These are phyloP conservation scores for Tetramorium simillimum DNA, from an alignment of 1,140 invertebrate species.

Conservation along the genomic window DNA sequence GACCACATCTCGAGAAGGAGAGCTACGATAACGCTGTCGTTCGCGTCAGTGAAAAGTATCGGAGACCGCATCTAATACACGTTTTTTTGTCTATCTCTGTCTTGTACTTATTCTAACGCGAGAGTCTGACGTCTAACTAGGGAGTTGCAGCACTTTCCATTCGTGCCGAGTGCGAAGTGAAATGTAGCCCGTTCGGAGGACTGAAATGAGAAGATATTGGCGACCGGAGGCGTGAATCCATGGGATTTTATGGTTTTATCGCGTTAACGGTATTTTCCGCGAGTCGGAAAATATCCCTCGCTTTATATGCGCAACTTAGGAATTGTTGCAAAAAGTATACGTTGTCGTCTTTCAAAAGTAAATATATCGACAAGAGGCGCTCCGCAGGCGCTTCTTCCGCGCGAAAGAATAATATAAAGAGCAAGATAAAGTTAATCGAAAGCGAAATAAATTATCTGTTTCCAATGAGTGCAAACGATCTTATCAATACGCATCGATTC, in stretches of 20 bases:
- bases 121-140: slow-evolving; percentile 11
- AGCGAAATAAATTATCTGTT: slow-evolving; percentile 7
- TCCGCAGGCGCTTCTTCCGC: not conserved
- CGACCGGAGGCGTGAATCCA: slow-evolving; percentile 41
- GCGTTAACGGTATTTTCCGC: slow-evolving; percentile 6
- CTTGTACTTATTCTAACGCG: slow-evolving; percentile 48
- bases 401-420: not conserved
- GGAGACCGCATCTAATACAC: slow-evolving; percentile 65
- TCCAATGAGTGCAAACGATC: not conserved
- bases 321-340: slow-evolving; percentile 20
- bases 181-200: slow-evolving; percentile 48
- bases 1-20: not conserved
- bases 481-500: not conserved
- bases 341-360: not conserved
- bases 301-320: not conserved
- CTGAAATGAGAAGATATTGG: slow-evolving; percentile 50
- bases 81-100: slow-evolving; percentile 71
- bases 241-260: slow-evolving; percentile 45
- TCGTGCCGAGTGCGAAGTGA: slow-evolving; percentile 40
- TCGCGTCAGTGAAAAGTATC: slow-evolving; percentile 57
- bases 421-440: not conserved
- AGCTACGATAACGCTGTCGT: slow-evolving; percentile 13
- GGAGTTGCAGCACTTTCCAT: slow-evolving; percentile 45
- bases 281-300: not conserved
- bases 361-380: not conserved